Evolutionary conservation across 2,113 vertebrate species (phyloP).

Genomic region (Ahaetulla prasina): DNA sequence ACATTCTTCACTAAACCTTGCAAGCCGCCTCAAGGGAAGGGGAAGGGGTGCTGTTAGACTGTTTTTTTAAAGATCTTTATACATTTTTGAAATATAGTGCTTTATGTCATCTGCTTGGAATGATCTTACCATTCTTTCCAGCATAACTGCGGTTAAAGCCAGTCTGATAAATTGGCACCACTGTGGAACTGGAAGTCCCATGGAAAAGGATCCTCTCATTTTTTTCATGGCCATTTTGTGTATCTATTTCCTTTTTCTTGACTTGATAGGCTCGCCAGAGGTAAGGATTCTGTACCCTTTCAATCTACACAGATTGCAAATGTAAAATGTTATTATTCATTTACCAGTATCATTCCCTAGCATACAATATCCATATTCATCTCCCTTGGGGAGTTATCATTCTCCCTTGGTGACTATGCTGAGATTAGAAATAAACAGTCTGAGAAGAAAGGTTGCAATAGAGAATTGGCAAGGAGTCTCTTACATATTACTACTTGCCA

Average conservation of each 20-base stretch:
- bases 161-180: slow-evolving; percentile 66
- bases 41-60: background rate
- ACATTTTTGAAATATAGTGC: background rate
- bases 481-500: background rate
- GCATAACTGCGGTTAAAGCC: slow-evolving; percentile 89
- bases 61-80: background rate
- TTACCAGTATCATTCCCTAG: background rate
- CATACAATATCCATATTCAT: background rate
- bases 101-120: background rate
- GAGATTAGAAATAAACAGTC: background rate
- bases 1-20: background rate
- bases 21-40: background rate
- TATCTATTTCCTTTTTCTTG: slow-evolving; percentile 71
- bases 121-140: slow-evolving; percentile 77
- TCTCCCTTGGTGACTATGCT: background rate
- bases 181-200: slow-evolving; percentile 64
- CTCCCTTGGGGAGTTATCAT: background rate
- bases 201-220: slow-evolving; percentile 84
- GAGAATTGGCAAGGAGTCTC: background rate
- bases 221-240: slow-evolving; percentile 68
- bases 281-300: slow-evolving; percentile 78
- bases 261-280: slow-evolving; percentile 83
- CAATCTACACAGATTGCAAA: slow-evolving; percentile 73
- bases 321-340: slow-evolving; percentile 11
- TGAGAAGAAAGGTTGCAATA: background rate